phyloP scores from a whole-genome alignment of 2,113 vertebrate genomes.

The Trichechus manatus region DNA sequence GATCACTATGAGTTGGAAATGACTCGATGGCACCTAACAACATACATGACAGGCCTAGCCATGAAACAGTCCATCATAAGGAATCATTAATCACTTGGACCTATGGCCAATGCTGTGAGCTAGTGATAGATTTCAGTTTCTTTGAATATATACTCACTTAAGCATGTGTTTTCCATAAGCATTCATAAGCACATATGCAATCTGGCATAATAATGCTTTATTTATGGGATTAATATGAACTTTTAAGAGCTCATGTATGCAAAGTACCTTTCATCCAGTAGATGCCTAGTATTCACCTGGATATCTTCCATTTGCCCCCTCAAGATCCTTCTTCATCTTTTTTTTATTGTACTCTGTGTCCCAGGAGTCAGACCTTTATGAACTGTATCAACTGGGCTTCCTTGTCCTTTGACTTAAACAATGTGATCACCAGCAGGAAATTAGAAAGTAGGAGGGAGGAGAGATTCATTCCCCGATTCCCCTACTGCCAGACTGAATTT shows the following conservation, averaged over 20 bases:
- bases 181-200: background rate
- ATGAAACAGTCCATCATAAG: background rate
- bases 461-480: background rate
- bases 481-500: background rate
- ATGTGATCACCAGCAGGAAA: background rate
- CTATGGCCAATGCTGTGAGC: background rate
- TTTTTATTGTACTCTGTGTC: background rate
- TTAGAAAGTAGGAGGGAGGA: background rate
- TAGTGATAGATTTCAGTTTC: background rate
- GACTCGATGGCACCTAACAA: too few species aligned
- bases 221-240: background rate
- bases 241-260: background rate
- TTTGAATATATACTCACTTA: background rate
- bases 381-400: background rate
- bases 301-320: background rate
- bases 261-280: background rate
- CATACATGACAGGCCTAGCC: background rate
- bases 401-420: background rate
- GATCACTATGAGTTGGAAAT: too few species aligned
- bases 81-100: background rate
- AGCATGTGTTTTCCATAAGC: background rate
- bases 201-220: background rate
- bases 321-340: background rate
- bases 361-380: background rate
- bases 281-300: background rate